Evolutionary conservation across 2,113 vertebrate genomes (phyloP).

Genomic region (Ictalurus furcatus): DNA sequence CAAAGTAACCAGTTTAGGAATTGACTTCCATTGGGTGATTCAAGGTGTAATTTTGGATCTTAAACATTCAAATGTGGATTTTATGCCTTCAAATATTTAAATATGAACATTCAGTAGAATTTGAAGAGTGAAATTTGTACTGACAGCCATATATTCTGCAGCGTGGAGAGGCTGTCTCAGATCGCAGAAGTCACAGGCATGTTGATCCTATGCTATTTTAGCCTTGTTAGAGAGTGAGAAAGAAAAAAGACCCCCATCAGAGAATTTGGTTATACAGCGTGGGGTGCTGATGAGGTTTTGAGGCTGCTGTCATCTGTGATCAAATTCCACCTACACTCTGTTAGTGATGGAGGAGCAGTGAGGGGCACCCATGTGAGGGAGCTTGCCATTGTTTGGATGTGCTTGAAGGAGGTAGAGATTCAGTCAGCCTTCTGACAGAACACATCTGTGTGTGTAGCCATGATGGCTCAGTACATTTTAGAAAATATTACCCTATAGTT

Average conservation of each 20-base stretch:
- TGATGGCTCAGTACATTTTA: conserved; percentile 70
- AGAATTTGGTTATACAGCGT: conserved; percentile 52
- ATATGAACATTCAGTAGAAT: not conserved
- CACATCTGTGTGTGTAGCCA: conserved; percentile 60
- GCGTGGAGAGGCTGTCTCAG: not conserved
- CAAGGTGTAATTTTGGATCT: not conserved
- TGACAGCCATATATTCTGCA: not conserved
- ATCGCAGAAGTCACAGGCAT: not conserved
- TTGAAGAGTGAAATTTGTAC: conserved; percentile 6
- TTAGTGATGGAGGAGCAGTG: conserved; percentile 23
- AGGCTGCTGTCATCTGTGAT: conserved; percentile 52
- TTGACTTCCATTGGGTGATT: not conserved
- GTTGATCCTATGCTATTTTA: conserved; percentile 25
- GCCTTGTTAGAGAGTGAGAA: conserved; percentile 43
- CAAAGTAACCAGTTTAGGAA: not conserved
- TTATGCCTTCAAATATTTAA: not conserved
- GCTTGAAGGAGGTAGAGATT: conserved; percentile 25
- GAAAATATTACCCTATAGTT: conserved; percentile 46
- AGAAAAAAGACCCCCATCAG: conserved; percentile 41
- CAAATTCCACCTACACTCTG: conserved; percentile 49
- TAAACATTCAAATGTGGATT: not conserved
- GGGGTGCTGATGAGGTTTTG: conserved; percentile 57
- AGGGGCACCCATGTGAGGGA: conserved; percentile 45
- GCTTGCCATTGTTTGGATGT: conserved; percentile 28
- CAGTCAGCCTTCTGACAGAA: conserved; percentile 60